Conservation (phyloP, 37 sponge, comb jelly and placozoan species). For the Halisarca cf. caerulea region DNA sequence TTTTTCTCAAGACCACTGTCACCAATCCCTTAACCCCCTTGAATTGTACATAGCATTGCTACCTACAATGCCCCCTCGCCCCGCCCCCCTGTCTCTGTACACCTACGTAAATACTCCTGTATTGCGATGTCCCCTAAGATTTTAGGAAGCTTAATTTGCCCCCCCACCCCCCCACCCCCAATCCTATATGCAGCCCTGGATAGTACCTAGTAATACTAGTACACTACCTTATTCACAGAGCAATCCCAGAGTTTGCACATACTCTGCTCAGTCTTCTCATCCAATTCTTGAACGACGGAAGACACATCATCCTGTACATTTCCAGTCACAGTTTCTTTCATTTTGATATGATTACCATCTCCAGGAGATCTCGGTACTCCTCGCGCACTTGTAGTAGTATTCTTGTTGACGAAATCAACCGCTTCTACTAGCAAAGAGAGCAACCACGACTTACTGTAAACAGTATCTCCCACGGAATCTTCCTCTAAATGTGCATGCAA, state of each 20-base stretch:
- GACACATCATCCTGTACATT: neutral
- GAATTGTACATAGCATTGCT: too few relatives aligned
- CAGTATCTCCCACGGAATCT: constrained; percentile 56
- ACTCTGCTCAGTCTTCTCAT: constrained; percentile 34
- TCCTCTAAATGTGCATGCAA: neutral
- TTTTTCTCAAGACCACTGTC: too few relatives aligned
- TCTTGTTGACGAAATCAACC: neutral
- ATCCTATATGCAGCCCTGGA: too few relatives aligned
- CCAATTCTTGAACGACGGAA: neutral
- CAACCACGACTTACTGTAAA: constrained; percentile 67
- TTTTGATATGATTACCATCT: neutral
- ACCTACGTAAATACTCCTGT: too few relatives aligned
- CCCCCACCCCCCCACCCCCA: too few relatives aligned
- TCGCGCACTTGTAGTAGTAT: neutral
- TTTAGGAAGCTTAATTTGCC: too few relatives aligned
- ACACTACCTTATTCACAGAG: constrained; percentile 45
- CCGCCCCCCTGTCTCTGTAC: too few relatives aligned
- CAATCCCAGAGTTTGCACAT: constrained; percentile 63
- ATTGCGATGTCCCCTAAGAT: too few relatives aligned
- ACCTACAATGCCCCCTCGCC: too few relatives aligned
- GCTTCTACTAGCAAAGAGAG: constrained; percentile 57
- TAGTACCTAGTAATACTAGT: too few relatives aligned
- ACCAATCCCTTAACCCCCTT: too few relatives aligned
- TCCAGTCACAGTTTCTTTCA: neutral
- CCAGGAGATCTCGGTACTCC: neutral